Evolutionary conservation across 2,797 vertebrate genomes (phyloP).

Genomic region (Myotis pilosus): DNA sequence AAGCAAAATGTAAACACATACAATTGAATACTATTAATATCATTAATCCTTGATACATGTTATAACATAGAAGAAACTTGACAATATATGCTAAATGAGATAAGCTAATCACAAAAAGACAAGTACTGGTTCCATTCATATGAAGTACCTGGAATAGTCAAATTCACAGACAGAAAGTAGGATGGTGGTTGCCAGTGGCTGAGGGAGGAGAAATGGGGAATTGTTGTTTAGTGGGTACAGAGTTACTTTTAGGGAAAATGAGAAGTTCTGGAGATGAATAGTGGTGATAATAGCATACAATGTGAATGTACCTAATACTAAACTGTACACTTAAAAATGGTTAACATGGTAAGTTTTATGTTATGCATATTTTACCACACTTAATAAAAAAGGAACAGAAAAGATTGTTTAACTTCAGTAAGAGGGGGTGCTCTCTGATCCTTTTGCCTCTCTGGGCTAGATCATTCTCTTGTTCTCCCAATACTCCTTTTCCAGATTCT

Average conservation of each 20-base stretch:
- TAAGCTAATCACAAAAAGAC: background rate
- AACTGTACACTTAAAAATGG: background rate
- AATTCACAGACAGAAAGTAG: background rate
- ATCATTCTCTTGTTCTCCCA: background rate
- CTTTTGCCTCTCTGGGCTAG: background rate
- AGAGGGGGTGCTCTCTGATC: background rate
- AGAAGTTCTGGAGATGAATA: background rate
- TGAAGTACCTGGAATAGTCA: background rate
- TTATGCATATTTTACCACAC: background rate
- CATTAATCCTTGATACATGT: background rate
- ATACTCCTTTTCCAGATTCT: background rate
- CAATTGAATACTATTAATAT: background rate
- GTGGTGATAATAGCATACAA: background rate
- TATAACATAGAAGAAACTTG: background rate
- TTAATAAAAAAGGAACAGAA: background rate
- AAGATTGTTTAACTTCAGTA: background rate
- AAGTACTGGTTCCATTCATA: background rate
- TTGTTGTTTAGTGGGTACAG: background rate
- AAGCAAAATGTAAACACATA: background rate
- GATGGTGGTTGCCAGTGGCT: background rate
- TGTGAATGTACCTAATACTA: background rate
- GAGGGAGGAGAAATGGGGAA: background rate
- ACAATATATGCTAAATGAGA: background rate
- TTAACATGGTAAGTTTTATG: background rate
- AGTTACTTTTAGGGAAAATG: background rate